Evolutionary conservation across 2,888 invertebrate genomes (phyloP).

Genomic region (Magallana nippona): DNA sequence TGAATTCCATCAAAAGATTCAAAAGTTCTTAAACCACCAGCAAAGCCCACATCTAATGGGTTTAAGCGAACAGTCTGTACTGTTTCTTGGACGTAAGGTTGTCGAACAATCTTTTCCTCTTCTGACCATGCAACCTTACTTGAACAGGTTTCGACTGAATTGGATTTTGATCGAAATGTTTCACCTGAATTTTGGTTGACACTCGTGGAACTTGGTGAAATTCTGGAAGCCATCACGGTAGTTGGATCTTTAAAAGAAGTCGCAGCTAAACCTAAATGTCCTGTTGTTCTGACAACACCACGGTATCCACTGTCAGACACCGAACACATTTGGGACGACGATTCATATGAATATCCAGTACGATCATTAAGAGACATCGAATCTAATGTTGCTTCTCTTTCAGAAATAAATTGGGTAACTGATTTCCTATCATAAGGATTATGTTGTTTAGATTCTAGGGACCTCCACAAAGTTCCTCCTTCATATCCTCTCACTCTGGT

Average conservation of each 20-base stretch:
- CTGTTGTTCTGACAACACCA: neutral
- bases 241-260: too few relatives aligned
- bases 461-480: constrained; percentile 36
- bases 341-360: neutral
- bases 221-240: too few relatives aligned
- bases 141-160: too few relatives aligned
- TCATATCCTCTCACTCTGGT: neutral
- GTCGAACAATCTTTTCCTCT: too few relatives aligned
- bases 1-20: too few relatives aligned
- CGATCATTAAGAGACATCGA: neutral
- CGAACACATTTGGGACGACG: neutral
- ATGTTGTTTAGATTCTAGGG: neutral
- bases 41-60: neutral
- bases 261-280: neutral
- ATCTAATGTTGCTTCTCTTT: neutral
- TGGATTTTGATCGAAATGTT: too few relatives aligned
- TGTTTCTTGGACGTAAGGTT: neutral
- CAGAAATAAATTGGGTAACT: neutral
- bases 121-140: too few relatives aligned
- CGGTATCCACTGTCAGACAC: neutral
- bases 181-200: too few relatives aligned
- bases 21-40: neutral
- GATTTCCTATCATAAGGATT: neutral
- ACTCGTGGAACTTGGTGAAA: too few relatives aligned
- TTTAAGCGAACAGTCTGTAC: neutral